These are phyloP conservation scores for Neogobius melanostomus DNA, from an alignment of 2,113 vertebrate species.

Conservation along the genomic window DNA sequence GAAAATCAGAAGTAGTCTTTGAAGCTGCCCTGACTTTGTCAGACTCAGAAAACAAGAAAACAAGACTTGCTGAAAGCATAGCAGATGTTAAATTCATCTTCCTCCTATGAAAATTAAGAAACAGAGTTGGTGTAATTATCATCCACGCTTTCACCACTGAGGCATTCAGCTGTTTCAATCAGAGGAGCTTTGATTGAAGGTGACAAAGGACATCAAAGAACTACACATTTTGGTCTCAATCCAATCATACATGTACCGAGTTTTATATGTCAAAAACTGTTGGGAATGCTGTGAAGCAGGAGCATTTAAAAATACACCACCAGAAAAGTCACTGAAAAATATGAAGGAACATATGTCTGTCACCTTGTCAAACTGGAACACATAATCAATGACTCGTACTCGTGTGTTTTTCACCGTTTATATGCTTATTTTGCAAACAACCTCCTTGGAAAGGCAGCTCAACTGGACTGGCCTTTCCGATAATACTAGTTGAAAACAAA, in stretches of 20 bases:
- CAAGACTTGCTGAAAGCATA: constrained; percentile 53
- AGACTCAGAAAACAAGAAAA: accelerated
- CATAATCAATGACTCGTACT: constrained; percentile 46
- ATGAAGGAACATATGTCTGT: constrained; percentile 75
- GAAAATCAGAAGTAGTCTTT: constrained; percentile 31
- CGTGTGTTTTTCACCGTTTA: constrained; percentile 54
- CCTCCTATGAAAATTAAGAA: constrained; percentile 55
- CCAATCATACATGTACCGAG: constrained; percentile 59
- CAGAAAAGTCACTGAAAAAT: constrained; percentile 66
- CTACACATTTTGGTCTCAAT: constrained; percentile 81
- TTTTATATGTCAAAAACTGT: accelerated
- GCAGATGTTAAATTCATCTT: constrained; percentile 76
- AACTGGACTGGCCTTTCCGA: constrained; percentile 62
- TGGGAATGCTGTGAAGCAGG: constrained; percentile 36
- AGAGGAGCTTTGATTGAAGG: constrained; percentile 68
- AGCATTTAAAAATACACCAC: constrained; percentile 65
- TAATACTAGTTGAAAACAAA: constrained; percentile 77
- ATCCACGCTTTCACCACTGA: constrained; percentile 59
- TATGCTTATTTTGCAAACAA: constrained; percentile 63
- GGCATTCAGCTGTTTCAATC: constrained; percentile 62
- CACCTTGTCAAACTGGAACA: constrained; percentile 39
- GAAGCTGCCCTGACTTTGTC: neutral
- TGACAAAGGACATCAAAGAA: constrained; percentile 14
- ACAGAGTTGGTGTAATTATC: constrained; percentile 55
- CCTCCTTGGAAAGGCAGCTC: constrained; percentile 15